Evolutionary conservation across 2,797 vertebrate genomes (phyloP), one percentile per base, ranked within the genome.

Genomic region (Triplophysa yarkandensis): DNA sequence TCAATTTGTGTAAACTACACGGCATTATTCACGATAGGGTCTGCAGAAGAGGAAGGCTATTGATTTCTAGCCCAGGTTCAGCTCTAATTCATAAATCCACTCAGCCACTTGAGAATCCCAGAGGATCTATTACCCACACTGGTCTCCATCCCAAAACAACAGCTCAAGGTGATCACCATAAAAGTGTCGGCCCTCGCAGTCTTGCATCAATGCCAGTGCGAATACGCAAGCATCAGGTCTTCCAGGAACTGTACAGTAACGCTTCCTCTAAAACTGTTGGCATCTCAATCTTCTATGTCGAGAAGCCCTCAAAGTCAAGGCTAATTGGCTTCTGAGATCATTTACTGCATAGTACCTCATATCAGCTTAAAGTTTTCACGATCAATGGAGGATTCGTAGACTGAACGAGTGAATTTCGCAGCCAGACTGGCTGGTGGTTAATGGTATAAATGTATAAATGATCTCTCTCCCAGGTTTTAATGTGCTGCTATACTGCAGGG

Each of bases 41-140:
- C 65, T 82, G 79, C 83, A 84, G 83, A 86, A 88, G 86, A 87
- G 88, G 85, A 89, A 83, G 81, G 82, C 83, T 87, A 92, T 89
- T 85, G 90, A 94, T 93, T 92, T 83, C 77, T 66, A 85, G 78
- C 80, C 68, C 50, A 17, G 39, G 44, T 52, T 46, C 67, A 77
- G 74, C 79, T 81, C 83, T 86, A 54, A 67, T 88, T 90, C 88
- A 93, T 94, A 95, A 94, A 95, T 93, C 89, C 92, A 89, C 90
- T 92, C 90, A 86, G 76, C 75, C 74, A 87, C 83, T 86, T 77
- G 83, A 89, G 83, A 86, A 87, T 93, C 93, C 92, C 90, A 84
- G 63, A 83, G 90, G 92, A 90, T 87, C 87, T 87, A 92, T 94
- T 94, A 91, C 91, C 87, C 91, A 93, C 93, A 92, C 92, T 91